phyloP scores from a whole-genome alignment of 1,140 invertebrate genomes.

The Pomacea maculata region DNA sequence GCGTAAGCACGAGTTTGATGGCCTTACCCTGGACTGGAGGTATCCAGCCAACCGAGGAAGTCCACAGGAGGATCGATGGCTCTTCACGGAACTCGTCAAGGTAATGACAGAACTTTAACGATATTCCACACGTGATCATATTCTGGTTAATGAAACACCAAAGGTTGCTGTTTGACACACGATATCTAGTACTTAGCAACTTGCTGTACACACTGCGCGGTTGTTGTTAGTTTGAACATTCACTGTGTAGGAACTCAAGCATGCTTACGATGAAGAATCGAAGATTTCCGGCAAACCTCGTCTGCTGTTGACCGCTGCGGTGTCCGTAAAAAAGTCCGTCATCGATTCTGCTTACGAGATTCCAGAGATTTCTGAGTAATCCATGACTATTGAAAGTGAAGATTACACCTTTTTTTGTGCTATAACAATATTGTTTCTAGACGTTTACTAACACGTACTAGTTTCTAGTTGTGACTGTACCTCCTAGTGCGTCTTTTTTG shows the following conservation, averaged over 20 bases:
- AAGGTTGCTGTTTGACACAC: no score
- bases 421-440: no score
- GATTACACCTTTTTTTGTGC: no score
- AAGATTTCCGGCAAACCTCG: slow-evolving; percentile 80
- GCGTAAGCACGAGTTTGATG: slow-evolving; percentile 90
- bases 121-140: no score
- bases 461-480: no score
- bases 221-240: no score
- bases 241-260: slow-evolving; percentile 78
- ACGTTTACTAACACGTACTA: no score
- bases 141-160: no score
- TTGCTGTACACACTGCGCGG: no score
- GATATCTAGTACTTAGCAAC: no score
- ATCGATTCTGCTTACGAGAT: slow-evolving; percentile 94
- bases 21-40: slow-evolving; percentile 97
- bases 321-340: slow-evolving; percentile 89
- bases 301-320: slow-evolving; percentile 89
- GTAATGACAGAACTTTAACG: background rate
- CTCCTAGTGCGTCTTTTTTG: no score
- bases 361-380: slow-evolving; percentile 71
- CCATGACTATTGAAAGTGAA: slow-evolving; percentile 43
- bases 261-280: slow-evolving; percentile 88
- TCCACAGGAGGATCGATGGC: slow-evolving; percentile 75
- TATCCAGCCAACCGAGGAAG: slow-evolving; percentile 76
- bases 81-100: slow-evolving; percentile 49